Evolutionary conservation across 2,888 invertebrate genomes (phyloP).

Genomic region (Drosophila suboccidentalis): DNA sequence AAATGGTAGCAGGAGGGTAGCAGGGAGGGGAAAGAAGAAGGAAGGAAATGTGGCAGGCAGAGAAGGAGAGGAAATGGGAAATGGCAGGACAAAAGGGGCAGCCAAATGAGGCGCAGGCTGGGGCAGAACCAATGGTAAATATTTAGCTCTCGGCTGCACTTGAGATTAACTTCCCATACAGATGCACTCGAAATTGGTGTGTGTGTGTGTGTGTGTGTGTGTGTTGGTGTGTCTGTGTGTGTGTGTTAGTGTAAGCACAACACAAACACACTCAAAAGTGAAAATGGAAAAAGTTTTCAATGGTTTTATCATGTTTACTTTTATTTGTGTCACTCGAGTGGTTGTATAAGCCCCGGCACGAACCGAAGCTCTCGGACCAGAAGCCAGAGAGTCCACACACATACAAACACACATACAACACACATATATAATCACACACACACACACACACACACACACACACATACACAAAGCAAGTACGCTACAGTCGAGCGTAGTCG

Average conservation of each 20-base stretch:
- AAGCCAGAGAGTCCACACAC: conserved; percentile 20
- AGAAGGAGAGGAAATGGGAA: not conserved
- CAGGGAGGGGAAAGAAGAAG: not conserved
- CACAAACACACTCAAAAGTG: conserved; percentile 81
- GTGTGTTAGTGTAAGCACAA: conserved; percentile 56
- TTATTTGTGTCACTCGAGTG: conserved; percentile 80
- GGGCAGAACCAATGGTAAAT: conserved; percentile 66
- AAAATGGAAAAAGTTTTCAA: conserved; percentile 81
- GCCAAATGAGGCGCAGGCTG: conserved; percentile 21
- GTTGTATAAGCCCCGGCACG: conserved; percentile 73
- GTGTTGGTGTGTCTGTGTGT: conserved; percentile 14
- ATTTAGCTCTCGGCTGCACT: conserved; percentile 81
- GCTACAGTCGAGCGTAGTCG: conserved; percentile 3
- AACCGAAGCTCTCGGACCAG: conserved; percentile 42
- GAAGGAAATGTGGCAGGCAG: not conserved
- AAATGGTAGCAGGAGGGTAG: not conserved
- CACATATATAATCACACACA: conserved; percentile 17
- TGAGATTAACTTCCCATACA: conserved; percentile 76
- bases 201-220: conserved; percentile 4
- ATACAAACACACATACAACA: conserved; percentile 19
- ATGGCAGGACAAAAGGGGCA: conserved; percentile 9
- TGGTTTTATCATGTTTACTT: conserved; percentile 81
- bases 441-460: conserved; percentile 33
- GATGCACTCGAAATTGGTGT: conserved; percentile 33
- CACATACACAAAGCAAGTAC: not conserved